Evolutionary conservation across 2,113 vertebrate genomes (phyloP).

Genomic region (Pleuronectes platessa): DNA sequence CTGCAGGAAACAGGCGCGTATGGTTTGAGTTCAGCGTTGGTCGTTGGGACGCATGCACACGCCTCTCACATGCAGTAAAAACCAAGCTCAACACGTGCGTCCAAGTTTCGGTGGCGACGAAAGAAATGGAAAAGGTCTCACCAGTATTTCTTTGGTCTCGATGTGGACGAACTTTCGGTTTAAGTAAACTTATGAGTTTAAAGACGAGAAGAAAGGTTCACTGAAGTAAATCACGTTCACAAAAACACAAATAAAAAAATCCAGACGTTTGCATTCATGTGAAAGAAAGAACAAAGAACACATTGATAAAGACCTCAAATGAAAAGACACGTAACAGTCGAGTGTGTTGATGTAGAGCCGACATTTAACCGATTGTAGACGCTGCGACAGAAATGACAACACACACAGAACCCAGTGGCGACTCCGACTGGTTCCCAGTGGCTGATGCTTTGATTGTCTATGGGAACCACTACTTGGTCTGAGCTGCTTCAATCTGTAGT

Average conservation of each 20-base stretch:
- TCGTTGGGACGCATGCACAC: conserved; percentile 50
- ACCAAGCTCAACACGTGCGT: background rate
- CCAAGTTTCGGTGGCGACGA: background rate
- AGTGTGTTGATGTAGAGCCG: conserved; percentile 15
- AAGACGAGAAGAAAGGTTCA: background rate
- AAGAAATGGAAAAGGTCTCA: conserved; percentile 48
- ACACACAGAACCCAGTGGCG: conserved; percentile 21
- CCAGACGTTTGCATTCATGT: conserved; percentile 29
- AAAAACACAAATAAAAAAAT: background rate
- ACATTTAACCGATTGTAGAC: conserved; percentile 3
- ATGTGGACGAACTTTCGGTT: conserved; percentile 45
- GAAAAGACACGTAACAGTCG: conserved; percentile 4
- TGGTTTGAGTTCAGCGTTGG: background rate
- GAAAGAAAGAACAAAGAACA: background rate
- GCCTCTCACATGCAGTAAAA: background rate
- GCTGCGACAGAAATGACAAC: conserved; percentile 38
- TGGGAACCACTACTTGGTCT: conserved; percentile 16
- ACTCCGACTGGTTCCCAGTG: conserved; percentile 24
- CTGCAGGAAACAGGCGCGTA: background rate
- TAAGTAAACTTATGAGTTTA: background rate
- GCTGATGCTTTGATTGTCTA: conserved; percentile 73
- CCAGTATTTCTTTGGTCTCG: conserved; percentile 79
- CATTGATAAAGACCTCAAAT: background rate
- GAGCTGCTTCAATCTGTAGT: background rate
- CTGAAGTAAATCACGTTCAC: conserved; percentile 10